These are phyloP conservation scores for Semotilus atromaculatus DNA, from an alignment of 2,797 vertebrate genomes.

Conservation along the genomic window DNA sequence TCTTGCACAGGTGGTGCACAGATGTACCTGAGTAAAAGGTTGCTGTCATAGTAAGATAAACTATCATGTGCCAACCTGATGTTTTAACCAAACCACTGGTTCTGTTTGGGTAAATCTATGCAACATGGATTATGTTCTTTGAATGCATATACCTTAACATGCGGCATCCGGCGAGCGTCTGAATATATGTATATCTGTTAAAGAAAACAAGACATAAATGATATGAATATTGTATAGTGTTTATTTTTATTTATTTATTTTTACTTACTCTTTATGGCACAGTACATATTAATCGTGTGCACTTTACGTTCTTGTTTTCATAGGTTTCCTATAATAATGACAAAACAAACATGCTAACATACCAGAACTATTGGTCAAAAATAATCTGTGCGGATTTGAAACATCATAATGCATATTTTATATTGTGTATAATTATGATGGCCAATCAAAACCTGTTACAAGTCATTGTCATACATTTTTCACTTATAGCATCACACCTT, in stretches of 20 bases:
- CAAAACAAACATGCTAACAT: slow-evolving; percentile 7
- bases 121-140: slow-evolving; percentile 85
- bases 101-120: slow-evolving; percentile 95
- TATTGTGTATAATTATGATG: slow-evolving; percentile 29
- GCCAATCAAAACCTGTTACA: slow-evolving; percentile 37
- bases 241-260: slow-evolving; percentile 53
- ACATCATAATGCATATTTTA: slow-evolving; percentile 42
- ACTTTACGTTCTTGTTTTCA: slow-evolving; percentile 72
- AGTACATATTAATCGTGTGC: slow-evolving; percentile 72
- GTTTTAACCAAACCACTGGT: slow-evolving; percentile 80
- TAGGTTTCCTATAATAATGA: slow-evolving; percentile 48
- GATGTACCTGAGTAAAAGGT: slow-evolving; percentile 52
- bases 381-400: slow-evolving; percentile 22
- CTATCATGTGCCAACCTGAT: slow-evolving; percentile 84
- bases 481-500: slow-evolving; percentile 9
- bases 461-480: slow-evolving; percentile 14
- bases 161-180: slow-evolving; percentile 69
- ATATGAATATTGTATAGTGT: slow-evolving; percentile 57
- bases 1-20: slow-evolving; percentile 50
- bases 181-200: slow-evolving; percentile 66
- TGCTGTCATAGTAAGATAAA: slow-evolving; percentile 67
- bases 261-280: slow-evolving; percentile 66
- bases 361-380: slow-evolving; percentile 27
- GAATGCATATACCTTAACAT: slow-evolving; percentile 76
- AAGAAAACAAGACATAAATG: slow-evolving; percentile 64